Conservation (phyloP, 2,888 invertebrate species). For the Drosophila paucipuncta region DNA sequence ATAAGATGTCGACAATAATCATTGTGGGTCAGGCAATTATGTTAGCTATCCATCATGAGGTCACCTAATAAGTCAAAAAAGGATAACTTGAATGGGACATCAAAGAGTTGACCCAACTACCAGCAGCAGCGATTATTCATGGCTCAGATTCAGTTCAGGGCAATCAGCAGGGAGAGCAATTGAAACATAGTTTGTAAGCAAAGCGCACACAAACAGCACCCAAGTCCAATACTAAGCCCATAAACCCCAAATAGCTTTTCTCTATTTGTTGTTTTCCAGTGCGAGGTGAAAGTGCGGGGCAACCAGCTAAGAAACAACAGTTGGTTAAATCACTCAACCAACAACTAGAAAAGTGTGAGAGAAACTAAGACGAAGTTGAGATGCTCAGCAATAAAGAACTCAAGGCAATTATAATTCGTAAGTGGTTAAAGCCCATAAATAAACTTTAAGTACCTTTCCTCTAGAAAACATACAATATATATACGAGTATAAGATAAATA, state of each 20-base stretch:
- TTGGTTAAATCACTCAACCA: slow-evolving; percentile 7
- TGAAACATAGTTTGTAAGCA: neutral
- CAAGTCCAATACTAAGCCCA: slow-evolving; percentile 37
- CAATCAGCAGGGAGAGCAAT: neutral
- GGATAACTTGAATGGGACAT: slow-evolving; percentile 25
- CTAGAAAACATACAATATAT: neutral
- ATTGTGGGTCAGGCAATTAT: slow-evolving; percentile 29
- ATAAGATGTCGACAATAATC: slow-evolving; percentile 40
- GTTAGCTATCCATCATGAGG: slow-evolving; percentile 22
- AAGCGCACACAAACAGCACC: slow-evolving; percentile 44
- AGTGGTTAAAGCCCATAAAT: neutral
- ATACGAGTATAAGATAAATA: neutral
- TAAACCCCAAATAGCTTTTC: slow-evolving; percentile 3
- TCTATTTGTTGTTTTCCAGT: slow-evolving; percentile 12
- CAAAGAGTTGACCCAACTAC: slow-evolving; percentile 27
- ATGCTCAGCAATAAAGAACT: neutral
- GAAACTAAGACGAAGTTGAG: neutral
- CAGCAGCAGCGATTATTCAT: slow-evolving; percentile 24
- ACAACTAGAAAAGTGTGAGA: slow-evolving; percentile 3
- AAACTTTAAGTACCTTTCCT: neutral
- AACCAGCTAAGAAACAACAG: neutral
- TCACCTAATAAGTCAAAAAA: slow-evolving; percentile 15
- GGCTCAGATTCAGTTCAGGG: slow-evolving; percentile 28
- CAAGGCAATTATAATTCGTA: slow-evolving; percentile 1
- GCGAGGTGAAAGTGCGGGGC: neutral